phyloP scores from a whole-genome alignment of 2,797 vertebrate genomes.

The Malacoraja senta region DNA sequence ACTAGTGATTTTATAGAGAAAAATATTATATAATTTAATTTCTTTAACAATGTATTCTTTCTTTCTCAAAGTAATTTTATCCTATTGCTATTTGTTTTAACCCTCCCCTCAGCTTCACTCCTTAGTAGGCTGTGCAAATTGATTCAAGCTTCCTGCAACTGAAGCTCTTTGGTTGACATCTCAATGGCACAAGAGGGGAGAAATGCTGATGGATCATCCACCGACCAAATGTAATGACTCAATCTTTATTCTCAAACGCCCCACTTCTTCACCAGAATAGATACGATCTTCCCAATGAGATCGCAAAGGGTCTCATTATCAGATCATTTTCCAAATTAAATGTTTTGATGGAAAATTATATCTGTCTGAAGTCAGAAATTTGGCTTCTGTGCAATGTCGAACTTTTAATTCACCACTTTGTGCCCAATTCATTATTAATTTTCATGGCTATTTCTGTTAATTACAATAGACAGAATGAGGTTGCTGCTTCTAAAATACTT shows the following conservation, averaged over 20 bases:
- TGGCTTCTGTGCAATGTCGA: background rate
- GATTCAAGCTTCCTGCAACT: background rate
- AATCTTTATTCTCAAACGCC: background rate
- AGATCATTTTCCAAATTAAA: background rate
- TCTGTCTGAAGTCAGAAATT: background rate
- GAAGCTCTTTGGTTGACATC: background rate
- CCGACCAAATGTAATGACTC: background rate
- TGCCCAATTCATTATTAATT: background rate
- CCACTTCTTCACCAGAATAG: background rate
- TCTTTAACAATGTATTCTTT: background rate
- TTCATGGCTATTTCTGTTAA: background rate
- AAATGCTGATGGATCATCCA: background rate
- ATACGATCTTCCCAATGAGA: background rate
- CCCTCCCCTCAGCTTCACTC: background rate
- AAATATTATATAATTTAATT: background rate
- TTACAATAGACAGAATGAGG: background rate
- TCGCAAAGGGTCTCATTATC: background rate
- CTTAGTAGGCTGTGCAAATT: background rate
- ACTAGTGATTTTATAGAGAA: background rate
- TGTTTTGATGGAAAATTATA: background rate
- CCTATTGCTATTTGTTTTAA: background rate
- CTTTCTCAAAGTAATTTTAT: background rate
- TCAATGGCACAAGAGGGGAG: background rate
- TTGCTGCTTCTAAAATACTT: slow-evolving; percentile 3
- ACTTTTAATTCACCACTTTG: background rate